phyloP scores from a whole-genome alignment of 2,113 vertebrate species.

The Dasyprocta punctata region DNA sequence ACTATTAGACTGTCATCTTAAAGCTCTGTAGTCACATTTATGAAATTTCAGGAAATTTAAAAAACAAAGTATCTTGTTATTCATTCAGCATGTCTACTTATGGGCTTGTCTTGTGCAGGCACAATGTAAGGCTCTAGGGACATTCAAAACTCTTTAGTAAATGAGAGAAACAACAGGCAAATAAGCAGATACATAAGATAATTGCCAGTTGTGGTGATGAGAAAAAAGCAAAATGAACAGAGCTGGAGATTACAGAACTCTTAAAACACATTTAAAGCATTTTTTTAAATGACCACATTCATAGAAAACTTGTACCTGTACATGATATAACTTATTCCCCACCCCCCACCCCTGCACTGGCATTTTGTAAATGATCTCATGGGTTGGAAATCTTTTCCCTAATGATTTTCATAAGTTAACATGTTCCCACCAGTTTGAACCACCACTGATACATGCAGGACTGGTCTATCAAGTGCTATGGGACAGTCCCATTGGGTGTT shows the following conservation, averaged over 20 bases:
- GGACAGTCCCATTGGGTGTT: background rate
- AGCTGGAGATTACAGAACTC: background rate
- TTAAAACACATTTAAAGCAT: constrained; percentile 27
- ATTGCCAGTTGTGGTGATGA: background rate
- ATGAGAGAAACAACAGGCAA: constrained; percentile 23
- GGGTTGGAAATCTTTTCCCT: constrained; percentile 16
- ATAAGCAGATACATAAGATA: background rate
- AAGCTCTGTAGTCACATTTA: constrained; percentile 4
- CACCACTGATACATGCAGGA: background rate
- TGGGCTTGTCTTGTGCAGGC: background rate
- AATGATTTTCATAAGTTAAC: background rate
- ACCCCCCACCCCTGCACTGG: background rate
- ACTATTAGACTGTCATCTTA: background rate
- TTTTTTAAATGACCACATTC: background rate
- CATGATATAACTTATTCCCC: background rate
- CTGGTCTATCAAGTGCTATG: background rate
- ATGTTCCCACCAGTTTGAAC: background rate
- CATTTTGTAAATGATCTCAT: constrained; percentile 46
- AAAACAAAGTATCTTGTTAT: constrained; percentile 11
- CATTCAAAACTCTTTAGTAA: background rate
- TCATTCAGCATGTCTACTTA: background rate
- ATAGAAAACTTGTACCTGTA: background rate
- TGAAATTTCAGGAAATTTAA: constrained; percentile 60
- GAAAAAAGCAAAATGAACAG: background rate
- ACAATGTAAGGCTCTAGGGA: background rate